phyloP scores from a whole-genome alignment of 2,888 invertebrate species.

The Bellardia bayeri region DNA sequence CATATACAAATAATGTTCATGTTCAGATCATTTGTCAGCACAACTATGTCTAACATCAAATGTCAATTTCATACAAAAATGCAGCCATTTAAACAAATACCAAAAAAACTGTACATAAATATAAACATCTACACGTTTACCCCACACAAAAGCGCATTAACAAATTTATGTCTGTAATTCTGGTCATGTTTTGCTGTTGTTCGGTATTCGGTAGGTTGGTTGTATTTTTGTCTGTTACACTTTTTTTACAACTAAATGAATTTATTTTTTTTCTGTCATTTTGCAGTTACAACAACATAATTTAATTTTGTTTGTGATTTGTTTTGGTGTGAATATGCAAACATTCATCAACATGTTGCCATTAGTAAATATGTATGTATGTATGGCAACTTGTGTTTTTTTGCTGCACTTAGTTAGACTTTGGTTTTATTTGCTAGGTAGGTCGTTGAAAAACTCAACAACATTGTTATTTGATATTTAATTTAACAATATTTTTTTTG shows the following conservation, averaged over 20 bases:
- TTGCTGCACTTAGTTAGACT: slow-evolving; percentile 16
- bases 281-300: slow-evolving; percentile 38
- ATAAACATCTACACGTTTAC: too few relatives aligned
- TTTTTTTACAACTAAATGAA: slow-evolving; percentile 23
- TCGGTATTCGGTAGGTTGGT: background rate
- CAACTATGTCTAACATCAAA: too few relatives aligned
- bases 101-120: too few relatives aligned
- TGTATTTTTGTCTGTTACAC: slow-evolving; percentile 7
- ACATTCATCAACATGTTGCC: slow-evolving; percentile 53
- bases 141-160: too few relatives aligned
- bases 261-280: slow-evolving; percentile 33
- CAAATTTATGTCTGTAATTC: too few relatives aligned
- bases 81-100: too few relatives aligned
- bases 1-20: too few relatives aligned
- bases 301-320: slow-evolving; percentile 33
- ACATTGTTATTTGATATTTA: slow-evolving; percentile 69
- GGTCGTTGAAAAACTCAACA: slow-evolving; percentile 47
- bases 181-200: too few relatives aligned
- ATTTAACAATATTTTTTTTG: slow-evolving; percentile 45
- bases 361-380: too few relatives aligned
- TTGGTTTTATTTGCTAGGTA: slow-evolving; percentile 10
- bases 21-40: too few relatives aligned
- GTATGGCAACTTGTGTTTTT: background rate
- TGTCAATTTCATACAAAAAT: too few relatives aligned
- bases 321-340: slow-evolving; percentile 60